Conservation (phyloP, 2,113 vertebrate species). For the Otocyon megalotis region DNA sequence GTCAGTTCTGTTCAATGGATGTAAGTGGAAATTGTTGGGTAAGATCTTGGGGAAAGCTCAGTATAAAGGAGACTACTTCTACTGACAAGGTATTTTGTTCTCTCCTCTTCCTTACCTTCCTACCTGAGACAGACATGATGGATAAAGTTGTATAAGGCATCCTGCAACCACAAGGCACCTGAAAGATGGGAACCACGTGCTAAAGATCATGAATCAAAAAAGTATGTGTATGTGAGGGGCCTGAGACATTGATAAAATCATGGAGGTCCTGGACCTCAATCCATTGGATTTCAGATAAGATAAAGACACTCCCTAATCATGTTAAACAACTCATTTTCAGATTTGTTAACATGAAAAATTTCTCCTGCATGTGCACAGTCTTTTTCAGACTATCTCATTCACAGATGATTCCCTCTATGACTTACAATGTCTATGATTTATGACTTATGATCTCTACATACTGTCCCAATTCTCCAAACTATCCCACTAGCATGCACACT, state of each 20-base stretch:
- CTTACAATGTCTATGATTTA: constrained; percentile 36
- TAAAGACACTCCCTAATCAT: constrained; percentile 29
- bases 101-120: constrained; percentile 33
- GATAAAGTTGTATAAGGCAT: background rate
- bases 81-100: constrained; percentile 15
- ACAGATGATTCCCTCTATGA: background rate
- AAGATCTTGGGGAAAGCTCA: background rate
- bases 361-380: background rate
- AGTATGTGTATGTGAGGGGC: background rate
- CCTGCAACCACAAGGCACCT: background rate
- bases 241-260: constrained; percentile 29
- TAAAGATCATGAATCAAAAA: background rate
- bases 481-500: background rate
- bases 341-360: background rate
- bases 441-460: background rate
- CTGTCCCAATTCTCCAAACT: background rate
- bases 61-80: background rate
- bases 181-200: background rate
- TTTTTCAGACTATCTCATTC: background rate
- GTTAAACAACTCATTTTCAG: constrained; percentile 53
- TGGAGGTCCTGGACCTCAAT: background rate
- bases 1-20: constrained; percentile 6
- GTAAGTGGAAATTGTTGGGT: background rate
- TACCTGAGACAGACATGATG: constrained; percentile 1
- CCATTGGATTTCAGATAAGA: background rate